Percentiles rank a stretch among this genome's conserved stretches.
Evolutionary conservation across 2,797 vertebrate genomes (phyloP).

Genomic region (Eleutherodactylus coqui): DNA sequence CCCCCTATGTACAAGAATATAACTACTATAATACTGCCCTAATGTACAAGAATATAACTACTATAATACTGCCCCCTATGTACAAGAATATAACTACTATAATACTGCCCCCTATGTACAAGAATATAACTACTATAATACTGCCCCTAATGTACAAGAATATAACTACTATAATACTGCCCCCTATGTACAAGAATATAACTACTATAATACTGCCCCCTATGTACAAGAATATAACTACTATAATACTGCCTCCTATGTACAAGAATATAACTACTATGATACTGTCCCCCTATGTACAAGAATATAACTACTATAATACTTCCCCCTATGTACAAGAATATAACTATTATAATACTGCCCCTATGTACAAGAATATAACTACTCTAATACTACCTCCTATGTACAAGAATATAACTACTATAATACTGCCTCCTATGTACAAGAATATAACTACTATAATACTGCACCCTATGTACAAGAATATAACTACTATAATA

Average conservation of each 20-base stretch:
- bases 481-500: constrained; percentile 10
- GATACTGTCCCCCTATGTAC: not conserved
- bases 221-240: constrained; percentile 1
- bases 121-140: constrained; percentile 13
- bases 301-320: constrained; percentile 7
- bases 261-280: constrained; percentile 7
- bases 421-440: not conserved
- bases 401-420: constrained; percentile 2
- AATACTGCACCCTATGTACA: not conserved
- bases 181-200: not conserved
- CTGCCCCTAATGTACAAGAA: not conserved
- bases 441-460: constrained; percentile 18
- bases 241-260: not conserved
- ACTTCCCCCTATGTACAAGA: not conserved
- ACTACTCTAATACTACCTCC: not conserved
- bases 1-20: not conserved
- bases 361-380: not conserved
- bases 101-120: not conserved
- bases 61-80: not conserved
- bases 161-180: not conserved
- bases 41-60: constrained; percentile 3
- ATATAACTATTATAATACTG: too few species aligned
- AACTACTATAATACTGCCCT: not conserved
- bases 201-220: not conserved
- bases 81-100: too few species aligned